A percentile compares a stretch with the other conserved stretches of the same genome.
These are phyloP conservation scores for Drosophila sucinea DNA, from an alignment of 1,140 invertebrate species.

Conservation along the genomic window DNA sequence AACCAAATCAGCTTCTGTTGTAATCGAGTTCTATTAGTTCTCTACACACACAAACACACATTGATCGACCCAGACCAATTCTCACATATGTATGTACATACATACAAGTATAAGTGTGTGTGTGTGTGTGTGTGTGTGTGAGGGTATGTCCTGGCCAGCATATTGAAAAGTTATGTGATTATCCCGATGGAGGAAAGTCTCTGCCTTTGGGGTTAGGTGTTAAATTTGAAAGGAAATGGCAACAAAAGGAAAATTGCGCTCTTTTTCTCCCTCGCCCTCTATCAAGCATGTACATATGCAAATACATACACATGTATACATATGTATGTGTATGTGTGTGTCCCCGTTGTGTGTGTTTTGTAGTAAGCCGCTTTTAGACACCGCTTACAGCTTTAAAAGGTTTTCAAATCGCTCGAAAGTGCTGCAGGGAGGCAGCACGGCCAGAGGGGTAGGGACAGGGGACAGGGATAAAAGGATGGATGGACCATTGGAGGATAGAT, in stretches of 20 bases:
- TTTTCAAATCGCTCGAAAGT: constrained; percentile 43
- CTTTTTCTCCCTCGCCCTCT: background rate
- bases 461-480: background rate
- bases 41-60: constrained; percentile 12
- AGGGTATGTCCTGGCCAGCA: background rate
- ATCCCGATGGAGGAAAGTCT: constrained; percentile 12
- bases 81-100: constrained; percentile 37
- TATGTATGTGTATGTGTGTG: constrained; percentile 7
- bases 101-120: background rate
- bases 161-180: constrained; percentile 19
- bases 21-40: constrained; percentile 59
- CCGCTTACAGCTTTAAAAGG: constrained; percentile 74
- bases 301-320: background rate
- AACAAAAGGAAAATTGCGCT: constrained; percentile 9
- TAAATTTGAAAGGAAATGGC: constrained; percentile 8
- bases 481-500: background rate
- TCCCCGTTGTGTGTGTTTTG: constrained; percentile 21
- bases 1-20: constrained; percentile 21
- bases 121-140: background rate
- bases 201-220: constrained; percentile 7
- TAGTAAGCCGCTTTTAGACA: constrained; percentile 70
- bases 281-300: background rate
- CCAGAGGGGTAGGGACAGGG: no score
- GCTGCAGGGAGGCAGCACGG: background rate
- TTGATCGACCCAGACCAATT: constrained; percentile 32